These are phyloP conservation scores for Ceratitis capitata DNA, from an alignment of 1,140 invertebrate genomes.

Conservation along the genomic window DNA sequence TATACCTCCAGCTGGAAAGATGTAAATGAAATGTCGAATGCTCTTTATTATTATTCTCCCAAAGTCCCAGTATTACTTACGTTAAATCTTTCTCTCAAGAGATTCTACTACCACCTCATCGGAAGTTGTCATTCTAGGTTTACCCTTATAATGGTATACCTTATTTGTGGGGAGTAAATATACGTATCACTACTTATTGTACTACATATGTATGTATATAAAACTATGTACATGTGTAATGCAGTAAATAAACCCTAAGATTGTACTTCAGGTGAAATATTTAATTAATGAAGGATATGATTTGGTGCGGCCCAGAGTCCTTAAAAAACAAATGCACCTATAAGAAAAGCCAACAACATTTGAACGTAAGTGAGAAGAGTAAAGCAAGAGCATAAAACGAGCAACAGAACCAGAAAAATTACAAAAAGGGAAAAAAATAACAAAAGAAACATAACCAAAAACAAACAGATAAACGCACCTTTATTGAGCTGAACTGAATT, in stretches of 20 bases:
- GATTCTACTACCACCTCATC: too few relatives aligned
- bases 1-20: too few relatives aligned
- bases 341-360: neutral
- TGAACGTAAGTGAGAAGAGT: neutral
- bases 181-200: too few relatives aligned
- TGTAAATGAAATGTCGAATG: too few relatives aligned
- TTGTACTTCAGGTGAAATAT: constrained; percentile 1
- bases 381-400: neutral
- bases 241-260: neutral
- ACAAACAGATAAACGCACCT: constrained; percentile 14
- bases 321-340: constrained; percentile 35
- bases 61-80: too few relatives aligned
- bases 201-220: too few relatives aligned
- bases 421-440: neutral
- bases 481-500: neutral
- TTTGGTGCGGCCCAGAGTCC: neutral
- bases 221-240: neutral
- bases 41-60: too few relatives aligned
- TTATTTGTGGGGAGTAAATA: too few relatives aligned
- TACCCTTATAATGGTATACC: too few relatives aligned
- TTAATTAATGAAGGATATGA: constrained; percentile 25
- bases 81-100: too few relatives aligned
- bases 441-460: constrained; percentile 28
- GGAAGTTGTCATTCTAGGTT: too few relatives aligned
- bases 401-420: neutral